Percentiles rank a stretch among this genome's conserved stretches.
Evolutionary conservation across 2,113 vertebrate genomes (phyloP).

Genomic region (Myrmophylax atrothorax): DNA sequence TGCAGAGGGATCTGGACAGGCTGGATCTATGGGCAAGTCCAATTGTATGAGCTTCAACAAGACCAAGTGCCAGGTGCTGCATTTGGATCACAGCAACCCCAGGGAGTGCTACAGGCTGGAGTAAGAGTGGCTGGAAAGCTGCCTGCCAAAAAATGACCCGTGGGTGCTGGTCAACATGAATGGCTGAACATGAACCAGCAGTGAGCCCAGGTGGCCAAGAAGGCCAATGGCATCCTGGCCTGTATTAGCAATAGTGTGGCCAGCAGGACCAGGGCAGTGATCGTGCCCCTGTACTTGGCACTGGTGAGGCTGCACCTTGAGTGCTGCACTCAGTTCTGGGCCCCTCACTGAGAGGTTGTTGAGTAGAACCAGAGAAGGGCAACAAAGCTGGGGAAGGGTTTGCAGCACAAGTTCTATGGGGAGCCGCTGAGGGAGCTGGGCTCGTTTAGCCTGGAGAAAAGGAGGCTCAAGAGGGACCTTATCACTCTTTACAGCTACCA

Average conservation of each 20-base stretch:
- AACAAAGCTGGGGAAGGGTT: neutral
- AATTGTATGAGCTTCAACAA: rapidly evolving
- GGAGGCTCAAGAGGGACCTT: neutral
- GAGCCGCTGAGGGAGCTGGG: neutral
- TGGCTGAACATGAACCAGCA: neutral
- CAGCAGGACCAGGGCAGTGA: neutral
- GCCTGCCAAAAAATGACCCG: neutral
- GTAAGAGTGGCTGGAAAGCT: rapidly evolving
- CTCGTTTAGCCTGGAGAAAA: neutral
- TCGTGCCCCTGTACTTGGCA: neutral
- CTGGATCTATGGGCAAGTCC: neutral
- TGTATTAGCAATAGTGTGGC: neutral
- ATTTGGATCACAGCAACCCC: neutral
- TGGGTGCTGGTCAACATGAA: rapidly evolving
- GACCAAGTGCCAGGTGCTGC: neutral
- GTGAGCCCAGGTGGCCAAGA: neutral
- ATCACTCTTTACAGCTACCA: rapidly evolving
- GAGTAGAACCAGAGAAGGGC: neutral
- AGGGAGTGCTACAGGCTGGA: rapidly evolving
- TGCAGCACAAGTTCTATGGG: neutral
- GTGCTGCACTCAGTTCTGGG: neutral
- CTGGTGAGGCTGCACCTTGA: neutral
- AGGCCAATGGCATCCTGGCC: neutral
- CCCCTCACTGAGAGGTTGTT: neutral
- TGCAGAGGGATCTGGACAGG: neutral